phyloP scores from a whole-genome alignment of 2,888 invertebrate genomes.

The Torymus tubicola region DNA sequence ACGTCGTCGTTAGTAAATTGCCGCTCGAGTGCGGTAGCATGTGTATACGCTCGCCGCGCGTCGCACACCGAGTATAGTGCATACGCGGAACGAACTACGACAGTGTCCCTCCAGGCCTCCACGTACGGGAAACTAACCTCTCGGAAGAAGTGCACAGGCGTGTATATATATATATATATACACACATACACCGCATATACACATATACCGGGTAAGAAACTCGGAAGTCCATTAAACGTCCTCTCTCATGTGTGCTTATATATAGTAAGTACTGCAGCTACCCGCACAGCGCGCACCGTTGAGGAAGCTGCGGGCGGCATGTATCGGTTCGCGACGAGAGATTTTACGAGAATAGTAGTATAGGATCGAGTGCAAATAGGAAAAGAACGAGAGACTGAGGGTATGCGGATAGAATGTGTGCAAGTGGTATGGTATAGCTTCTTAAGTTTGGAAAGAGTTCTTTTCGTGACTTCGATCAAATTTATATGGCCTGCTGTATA shows the following conservation, averaged over 20 bases:
- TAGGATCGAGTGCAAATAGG: neutral
- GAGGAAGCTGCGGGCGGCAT: neutral
- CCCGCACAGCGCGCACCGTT: neutral
- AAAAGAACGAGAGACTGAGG: neutral
- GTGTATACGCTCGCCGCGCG: neutral
- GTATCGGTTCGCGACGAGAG: neutral
- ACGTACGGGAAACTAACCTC: neutral
- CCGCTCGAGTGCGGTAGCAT: neutral
- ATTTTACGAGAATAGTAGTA: conserved; percentile 12
- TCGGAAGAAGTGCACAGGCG: neutral
- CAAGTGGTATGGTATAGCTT: too few relatives aligned
- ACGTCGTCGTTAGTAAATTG: conserved; percentile 14
- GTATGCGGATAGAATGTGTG: neutral
- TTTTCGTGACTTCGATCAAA: neutral
- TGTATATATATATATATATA: neutral
- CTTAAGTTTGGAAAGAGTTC: too few relatives aligned
- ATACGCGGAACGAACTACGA: neutral
- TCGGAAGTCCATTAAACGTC: conserved; percentile 31
- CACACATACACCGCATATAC: too few relatives aligned
- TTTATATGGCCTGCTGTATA: neutral
- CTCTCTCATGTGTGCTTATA: neutral
- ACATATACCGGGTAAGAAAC: conserved; percentile 1
- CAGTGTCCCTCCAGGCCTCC: neutral
- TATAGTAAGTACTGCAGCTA: too few relatives aligned
- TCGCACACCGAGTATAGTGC: too few relatives aligned